These are phyloP conservation scores for Sebastes minor DNA, from an alignment of 2,797 vertebrate genomes.

Conservation along the genomic window DNA sequence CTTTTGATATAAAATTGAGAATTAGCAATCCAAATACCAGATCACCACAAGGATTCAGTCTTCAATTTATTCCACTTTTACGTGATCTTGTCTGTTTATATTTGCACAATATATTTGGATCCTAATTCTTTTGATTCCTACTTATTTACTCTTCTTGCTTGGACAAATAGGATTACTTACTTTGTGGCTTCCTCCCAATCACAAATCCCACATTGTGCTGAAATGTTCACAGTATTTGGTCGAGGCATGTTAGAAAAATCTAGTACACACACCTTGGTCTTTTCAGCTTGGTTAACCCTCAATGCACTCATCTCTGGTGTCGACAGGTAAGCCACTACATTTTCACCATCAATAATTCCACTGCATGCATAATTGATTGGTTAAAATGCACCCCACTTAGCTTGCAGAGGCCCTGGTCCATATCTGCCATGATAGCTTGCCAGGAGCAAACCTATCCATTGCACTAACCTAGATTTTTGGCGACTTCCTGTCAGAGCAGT, in stretches of 20 bases:
- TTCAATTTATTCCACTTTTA: background rate
- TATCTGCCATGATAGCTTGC: slow-evolving; percentile 68
- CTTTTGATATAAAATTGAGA: background rate
- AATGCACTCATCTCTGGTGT: slow-evolving; percentile 60
- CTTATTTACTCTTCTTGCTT: background rate
- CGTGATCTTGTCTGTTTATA: background rate
- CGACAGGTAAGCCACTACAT: slow-evolving; percentile 71
- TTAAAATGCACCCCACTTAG: slow-evolving; percentile 75
- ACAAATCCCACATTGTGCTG: background rate
- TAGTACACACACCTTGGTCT: slow-evolving; percentile 9
- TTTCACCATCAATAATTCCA: slow-evolving; percentile 80
- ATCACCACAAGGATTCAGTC: background rate
- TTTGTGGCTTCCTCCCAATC: background rate
- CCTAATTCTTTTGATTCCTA: background rate
- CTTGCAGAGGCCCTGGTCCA: slow-evolving; percentile 54
- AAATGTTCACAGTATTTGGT: slow-evolving; percentile 10
- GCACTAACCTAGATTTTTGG: slow-evolving; percentile 53
- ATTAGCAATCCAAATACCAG: background rate
- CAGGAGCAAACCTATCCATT: slow-evolving; percentile 67
- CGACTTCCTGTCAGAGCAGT: slow-evolving; percentile 42
- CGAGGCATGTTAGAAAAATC: background rate
- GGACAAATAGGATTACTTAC: background rate
- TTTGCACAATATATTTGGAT: background rate
- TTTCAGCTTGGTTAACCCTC: slow-evolving; percentile 67
- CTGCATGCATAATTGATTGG: slow-evolving; percentile 74